A percentile compares a stretch with the other conserved stretches of the same genome.
Evolutionary conservation across 2,797 vertebrate genomes (phyloP).

Genomic region (Anabacerthia variegaticeps): DNA sequence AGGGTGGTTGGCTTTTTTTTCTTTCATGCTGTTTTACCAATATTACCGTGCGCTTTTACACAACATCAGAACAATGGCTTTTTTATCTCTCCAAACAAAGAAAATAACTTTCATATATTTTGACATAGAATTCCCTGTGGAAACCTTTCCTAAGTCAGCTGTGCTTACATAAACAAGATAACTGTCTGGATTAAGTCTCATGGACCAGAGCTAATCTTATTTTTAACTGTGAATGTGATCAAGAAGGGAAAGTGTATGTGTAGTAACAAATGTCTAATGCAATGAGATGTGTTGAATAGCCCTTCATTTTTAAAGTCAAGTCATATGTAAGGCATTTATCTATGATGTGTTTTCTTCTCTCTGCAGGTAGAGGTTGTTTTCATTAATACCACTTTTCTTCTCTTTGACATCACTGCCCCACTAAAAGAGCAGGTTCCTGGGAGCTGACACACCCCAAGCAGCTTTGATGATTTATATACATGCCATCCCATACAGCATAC

Average conservation of each 20-base stretch:
- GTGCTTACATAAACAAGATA: conserved; percentile 58
- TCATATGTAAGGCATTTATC: neutral
- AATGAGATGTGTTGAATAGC: neutral
- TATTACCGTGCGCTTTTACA: conserved; percentile 43
- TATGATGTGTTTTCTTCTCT: neutral
- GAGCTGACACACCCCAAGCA: neutral
- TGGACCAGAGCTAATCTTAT: conserved; percentile 57
- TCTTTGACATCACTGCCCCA: neutral
- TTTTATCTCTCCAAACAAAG: conserved; percentile 65
- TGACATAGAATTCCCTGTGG: conserved; percentile 34
- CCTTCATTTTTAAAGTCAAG: neutral
- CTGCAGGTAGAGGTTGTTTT: neutral
- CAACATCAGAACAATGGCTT: conserved; percentile 55
- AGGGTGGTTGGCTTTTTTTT: neutral
- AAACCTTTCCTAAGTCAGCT: conserved; percentile 54
- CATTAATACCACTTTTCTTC: neutral
- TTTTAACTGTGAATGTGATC: conserved; percentile 61
- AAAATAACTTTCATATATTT: conserved; percentile 62
- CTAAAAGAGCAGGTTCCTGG: conserved; percentile 25
- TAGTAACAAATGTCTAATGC: neutral
- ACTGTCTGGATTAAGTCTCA: conserved; percentile 53
- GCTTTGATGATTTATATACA: neutral
- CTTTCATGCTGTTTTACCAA: conserved; percentile 52
- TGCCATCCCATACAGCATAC: neutral
- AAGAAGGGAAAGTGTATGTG: conserved; percentile 1